Conservation (phyloP, 2,113 vertebrate species). For the Leptodactylus fuscus region DNA sequence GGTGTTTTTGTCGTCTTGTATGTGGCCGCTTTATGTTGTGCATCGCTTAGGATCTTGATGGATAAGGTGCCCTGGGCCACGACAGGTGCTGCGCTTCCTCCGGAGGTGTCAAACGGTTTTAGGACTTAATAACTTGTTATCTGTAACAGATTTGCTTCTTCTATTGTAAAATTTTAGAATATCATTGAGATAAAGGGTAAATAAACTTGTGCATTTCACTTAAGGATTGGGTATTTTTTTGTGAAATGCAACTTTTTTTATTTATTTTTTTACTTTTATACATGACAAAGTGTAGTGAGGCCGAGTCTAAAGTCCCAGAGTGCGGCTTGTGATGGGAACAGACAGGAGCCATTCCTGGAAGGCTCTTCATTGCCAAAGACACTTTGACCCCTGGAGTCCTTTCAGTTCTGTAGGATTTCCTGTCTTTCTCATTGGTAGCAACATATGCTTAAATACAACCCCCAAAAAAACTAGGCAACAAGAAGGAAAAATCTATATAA, state of each 20-base stretch:
- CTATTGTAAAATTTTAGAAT: not conserved
- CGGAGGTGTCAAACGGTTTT: not conserved
- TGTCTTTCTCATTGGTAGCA: slow-evolving; percentile 61
- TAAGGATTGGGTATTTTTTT: not conserved
- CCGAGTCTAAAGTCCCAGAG: slow-evolving; percentile 62
- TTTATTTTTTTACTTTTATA: not conserved
- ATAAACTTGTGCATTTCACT: not conserved
- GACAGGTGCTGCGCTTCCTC: not conserved
- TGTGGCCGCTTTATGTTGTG: not conserved
- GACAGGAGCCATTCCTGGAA: slow-evolving; percentile 49
- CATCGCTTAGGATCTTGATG: not conserved
- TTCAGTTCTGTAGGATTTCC: slow-evolving; percentile 68
- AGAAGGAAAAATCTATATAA: not conserved
- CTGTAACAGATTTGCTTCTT: not conserved
- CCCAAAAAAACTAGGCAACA: no score
- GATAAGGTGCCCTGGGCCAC: not conserved
- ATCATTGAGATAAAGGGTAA: not conserved
- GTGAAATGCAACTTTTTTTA: not conserved
- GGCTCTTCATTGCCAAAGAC: slow-evolving; percentile 54
- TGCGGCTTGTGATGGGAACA: slow-evolving; percentile 61
- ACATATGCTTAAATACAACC: slow-evolving; percentile 52
- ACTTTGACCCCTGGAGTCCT: slow-evolving; percentile 60
- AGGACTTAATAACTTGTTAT: slow-evolving; percentile 34
- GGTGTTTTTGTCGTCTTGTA: not conserved
- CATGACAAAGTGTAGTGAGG: slow-evolving; percentile 16